Evolutionary conservation across 2,888 invertebrate genomes (phyloP), one percentile per base, ranked within the genome.

Genomic region (Polyploca ridens): DNA sequence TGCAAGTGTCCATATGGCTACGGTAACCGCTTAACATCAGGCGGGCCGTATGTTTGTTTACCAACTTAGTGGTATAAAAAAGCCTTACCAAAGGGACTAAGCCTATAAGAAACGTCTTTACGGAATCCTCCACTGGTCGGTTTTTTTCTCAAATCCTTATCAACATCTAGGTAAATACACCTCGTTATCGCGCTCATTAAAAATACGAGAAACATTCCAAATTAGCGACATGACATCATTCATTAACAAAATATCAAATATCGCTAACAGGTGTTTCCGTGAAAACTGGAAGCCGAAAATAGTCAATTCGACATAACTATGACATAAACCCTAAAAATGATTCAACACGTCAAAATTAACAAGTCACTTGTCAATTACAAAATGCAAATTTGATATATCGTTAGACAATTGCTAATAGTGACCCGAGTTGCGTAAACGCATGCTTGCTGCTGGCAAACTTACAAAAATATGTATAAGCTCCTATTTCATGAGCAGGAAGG

Each of bases 361-460:
- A 60, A 10, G 35, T 16, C 11, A 41, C 41, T 41, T 41, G 41
- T 41, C 41, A 41, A 41, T 41, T 41, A 13, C 19, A 61, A 44
- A 1, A 41, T 27, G 61, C 27, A 41, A 41, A 61, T 13, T 41
- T 44, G 61, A 61, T 44, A 44, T 27, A 41, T 61, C 44, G 61
- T 61, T 61, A 66, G 41, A 63, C 61, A 66, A 63, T 41, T 41
- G 63, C 61, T 58, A 66, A 66, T 61, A 38, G 16, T 58, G 44
- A 57, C n/a, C 11, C 35, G 58, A 41, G 61, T 27, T 63, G 33
- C 7, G n/a, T 27, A 63, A 35, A 59, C 27, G 44, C 46, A 60
- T 59, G 41, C 19, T 41, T 44, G 59, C 59, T 38, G 59, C 59
- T 35, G 13, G 16, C 0, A 35, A 7, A 33, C 5, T 35, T n/a